A percentile compares a stretch with the other conserved stretches of the same genome.
These are phyloP conservation scores for Chaetops frenatus DNA, from an alignment of 2,113 vertebrate genomes.

Conservation along the genomic window DNA sequence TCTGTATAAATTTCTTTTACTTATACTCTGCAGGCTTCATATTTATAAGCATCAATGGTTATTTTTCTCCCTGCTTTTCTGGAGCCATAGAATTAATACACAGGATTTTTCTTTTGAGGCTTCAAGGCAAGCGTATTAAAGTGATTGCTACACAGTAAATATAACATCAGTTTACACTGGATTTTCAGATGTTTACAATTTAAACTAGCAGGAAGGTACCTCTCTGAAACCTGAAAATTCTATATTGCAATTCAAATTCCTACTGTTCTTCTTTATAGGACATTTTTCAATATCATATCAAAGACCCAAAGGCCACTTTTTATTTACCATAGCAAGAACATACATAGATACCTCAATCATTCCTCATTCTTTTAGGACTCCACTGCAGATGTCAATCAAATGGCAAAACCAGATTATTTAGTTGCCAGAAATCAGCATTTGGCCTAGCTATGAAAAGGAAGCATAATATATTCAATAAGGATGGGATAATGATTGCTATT, in stretches of 20 bases:
- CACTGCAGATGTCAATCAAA: neutral
- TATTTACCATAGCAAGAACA: neutral
- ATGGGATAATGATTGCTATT: neutral
- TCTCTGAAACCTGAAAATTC: conserved; percentile 1
- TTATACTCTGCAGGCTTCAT: conserved; percentile 18
- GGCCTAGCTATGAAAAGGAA: neutral
- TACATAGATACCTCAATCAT: neutral
- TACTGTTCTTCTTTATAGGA: neutral
- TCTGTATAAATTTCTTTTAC: conserved; percentile 41
- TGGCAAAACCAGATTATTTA: neutral
- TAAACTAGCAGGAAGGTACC: neutral
- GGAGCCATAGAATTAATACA: conserved; percentile 4
- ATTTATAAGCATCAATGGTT: conserved; percentile 39
- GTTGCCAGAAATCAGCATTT: neutral
- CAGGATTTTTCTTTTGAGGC: conserved; percentile 6
- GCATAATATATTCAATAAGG: neutral
- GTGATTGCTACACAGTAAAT: neutral
- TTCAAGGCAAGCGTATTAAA: conserved; percentile 36
- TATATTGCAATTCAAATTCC: neutral
- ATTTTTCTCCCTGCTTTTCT: conserved; percentile 19
- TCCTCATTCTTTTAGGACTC: neutral
- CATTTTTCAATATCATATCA: neutral
- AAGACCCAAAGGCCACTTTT: neutral
- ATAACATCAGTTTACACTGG: neutral
- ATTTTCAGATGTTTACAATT: conserved; percentile 6